A percentile compares a stretch with the other conserved stretches of the same genome.
phyloP scores from a whole-genome alignment of 2,113 vertebrate genomes.

The Boleophthalmus pectinirostris region DNA sequence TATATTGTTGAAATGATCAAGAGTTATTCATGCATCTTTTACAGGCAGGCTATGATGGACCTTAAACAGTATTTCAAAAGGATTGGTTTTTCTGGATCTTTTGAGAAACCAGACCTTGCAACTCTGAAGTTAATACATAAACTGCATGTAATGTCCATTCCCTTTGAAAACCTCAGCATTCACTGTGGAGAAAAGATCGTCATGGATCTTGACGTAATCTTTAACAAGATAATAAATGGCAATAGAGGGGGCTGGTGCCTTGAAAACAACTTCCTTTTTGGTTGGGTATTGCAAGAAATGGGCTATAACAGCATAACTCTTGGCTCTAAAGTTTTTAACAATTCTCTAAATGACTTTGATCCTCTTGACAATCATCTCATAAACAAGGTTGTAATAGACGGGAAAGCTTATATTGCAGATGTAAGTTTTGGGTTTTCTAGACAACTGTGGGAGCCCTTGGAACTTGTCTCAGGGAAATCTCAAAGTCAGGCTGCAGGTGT shows the following conservation, averaged over 20 bases:
- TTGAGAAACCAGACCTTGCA: conserved; percentile 71
- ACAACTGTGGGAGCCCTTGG: conserved; percentile 84
- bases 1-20: too few relatives aligned
- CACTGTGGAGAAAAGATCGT: conserved; percentile 80
- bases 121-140: conserved; percentile 78
- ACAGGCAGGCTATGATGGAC: conserved; percentile 79
- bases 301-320: conserved; percentile 75
- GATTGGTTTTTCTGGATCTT: conserved; percentile 78
- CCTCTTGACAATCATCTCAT: conserved; percentile 53
- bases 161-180: conserved; percentile 87
- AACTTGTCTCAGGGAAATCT: conserved; percentile 79
- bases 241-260: conserved; percentile 86
- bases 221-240: conserved; percentile 80
- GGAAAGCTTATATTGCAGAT: conserved; percentile 79
- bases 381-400: conserved; percentile 73
- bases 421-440: conserved; percentile 80
- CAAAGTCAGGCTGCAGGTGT: conserved; percentile 77
- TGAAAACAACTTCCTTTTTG: conserved; percentile 84
- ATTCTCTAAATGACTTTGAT: conserved; percentile 17
- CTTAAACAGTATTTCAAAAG: conserved; percentile 84
- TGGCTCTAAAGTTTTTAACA: conserved; percentile 70
- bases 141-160: conserved; percentile 77
- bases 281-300: conserved; percentile 83
- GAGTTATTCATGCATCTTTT: too few relatives aligned
- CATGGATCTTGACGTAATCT: conserved; percentile 72